Base-by-base conservation (phyloP, 1,140 invertebrate species). In the Papilio helenus region DNA sequence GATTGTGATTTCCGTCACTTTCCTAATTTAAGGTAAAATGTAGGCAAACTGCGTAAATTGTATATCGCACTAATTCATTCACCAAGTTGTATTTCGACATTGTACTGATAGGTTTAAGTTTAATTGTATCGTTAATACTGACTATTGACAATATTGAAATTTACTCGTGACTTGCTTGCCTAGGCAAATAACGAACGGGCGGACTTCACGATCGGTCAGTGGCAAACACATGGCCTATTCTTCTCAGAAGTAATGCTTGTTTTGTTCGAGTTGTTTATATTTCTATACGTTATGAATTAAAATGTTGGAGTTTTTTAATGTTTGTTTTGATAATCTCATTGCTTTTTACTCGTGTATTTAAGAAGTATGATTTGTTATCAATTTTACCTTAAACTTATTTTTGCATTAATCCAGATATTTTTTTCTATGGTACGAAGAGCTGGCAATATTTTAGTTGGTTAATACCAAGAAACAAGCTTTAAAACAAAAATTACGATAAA, bases 281-380 rank as follows among this genome's bases (percentile, higher is more conserved):
- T 68, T 68, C 26, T 26, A 29, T 29, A 68, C 23, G 61, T 16
- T 68, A 68, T 68, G 61, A 68, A 68, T 68, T 29, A 68, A 68
- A 68, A 68, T 55, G n/a, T 55, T n/a, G n/a, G 51, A 2, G 20
- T 58, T 26, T 61, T 61, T 61, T 26, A 26, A 20, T 61, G 58
- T 61, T 61, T 61, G 58, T 61, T 61, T 61, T 61, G 58, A 61
- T 61, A 61, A 61, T 61, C 58, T 61, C 9, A 61, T 61, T 61
- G 23, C 23, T 23, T 61, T 61, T 61, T 61, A 61, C 58, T 26
- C 23, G 23, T 61, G 12, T 23, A 26, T 61, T 61, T 26, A 26
- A 26, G 58, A 61, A 14, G 23, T 61, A 29, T 26, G 58, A 26
- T 26, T 23, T 61, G 23, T 61, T 61, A 14, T 12, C n/a, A 55